phyloP scores from a whole-genome alignment of 1,140 invertebrate genomes.

The Tenebrio molitor region DNA sequence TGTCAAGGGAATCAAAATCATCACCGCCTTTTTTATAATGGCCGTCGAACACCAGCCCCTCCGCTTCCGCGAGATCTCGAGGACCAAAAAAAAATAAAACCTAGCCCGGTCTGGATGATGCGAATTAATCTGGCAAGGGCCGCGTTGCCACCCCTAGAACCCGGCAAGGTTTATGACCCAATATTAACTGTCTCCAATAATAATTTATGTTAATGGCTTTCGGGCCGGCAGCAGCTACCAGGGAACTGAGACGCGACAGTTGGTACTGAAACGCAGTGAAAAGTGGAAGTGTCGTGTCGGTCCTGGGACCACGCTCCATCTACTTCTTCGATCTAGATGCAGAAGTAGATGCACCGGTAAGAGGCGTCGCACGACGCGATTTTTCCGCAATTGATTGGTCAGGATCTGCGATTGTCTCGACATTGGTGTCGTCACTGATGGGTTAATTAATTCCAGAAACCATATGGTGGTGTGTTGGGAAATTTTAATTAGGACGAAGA shows the following conservation, averaged over 20 bases:
- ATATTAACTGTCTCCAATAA: slow-evolving; percentile 68
- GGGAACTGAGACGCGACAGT: slow-evolving; percentile 59
- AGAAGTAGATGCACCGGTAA: too few relatives aligned
- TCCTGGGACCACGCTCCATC: too few relatives aligned
- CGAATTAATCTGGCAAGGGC: too few relatives aligned
- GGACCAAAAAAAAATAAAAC: too few relatives aligned
- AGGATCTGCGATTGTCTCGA: too few relatives aligned
- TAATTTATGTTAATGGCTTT: slow-evolving; percentile 68
- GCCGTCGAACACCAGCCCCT: slow-evolving; percentile 51
- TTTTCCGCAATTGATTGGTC: too few relatives aligned
- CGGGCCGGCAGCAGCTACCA: slow-evolving; percentile 54
- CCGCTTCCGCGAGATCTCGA: too few relatives aligned
- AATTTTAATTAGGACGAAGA: slow-evolving; percentile 19
- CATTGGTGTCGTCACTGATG: too few relatives aligned
- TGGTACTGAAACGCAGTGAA: slow-evolving; percentile 61
- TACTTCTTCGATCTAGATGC: too few relatives aligned
- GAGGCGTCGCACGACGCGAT: too few relatives aligned
- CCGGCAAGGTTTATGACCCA: slow-evolving; percentile 65
- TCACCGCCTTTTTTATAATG: slow-evolving; percentile 60
- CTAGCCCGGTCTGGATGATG: too few relatives aligned
- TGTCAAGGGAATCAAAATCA: slow-evolving; percentile 55
- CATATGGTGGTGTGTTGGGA: slow-evolving; percentile 7
- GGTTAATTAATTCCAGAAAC: slow-evolving; percentile 30
- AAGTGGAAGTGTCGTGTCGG: slow-evolving; percentile 59
- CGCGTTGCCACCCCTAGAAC: slow-evolving; percentile 56